Evolutionary conservation across 2,113 vertebrate genomes (phyloP).

Genomic region (Hiodon tergisus): DNA sequence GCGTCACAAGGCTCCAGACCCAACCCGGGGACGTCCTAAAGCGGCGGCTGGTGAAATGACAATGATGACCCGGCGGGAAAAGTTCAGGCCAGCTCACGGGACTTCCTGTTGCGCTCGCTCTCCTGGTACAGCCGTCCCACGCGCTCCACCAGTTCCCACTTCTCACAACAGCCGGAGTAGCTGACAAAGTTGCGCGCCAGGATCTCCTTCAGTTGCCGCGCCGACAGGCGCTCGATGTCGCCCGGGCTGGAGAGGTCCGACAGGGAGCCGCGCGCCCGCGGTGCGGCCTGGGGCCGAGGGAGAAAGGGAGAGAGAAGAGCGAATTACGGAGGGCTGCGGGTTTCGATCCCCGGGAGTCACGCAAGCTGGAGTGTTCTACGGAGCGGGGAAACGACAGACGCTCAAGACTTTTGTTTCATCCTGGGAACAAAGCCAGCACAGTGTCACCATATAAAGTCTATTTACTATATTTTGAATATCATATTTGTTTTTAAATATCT

Average conservation of each 20-base stretch:
- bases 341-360: too few relatives aligned
- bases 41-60: background rate
- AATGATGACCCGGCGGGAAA: background rate
- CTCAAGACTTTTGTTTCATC: too few relatives aligned
- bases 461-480: too few relatives aligned
- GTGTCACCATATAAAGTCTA: too few relatives aligned
- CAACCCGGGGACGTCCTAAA: background rate
- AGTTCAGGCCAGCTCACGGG: slow-evolving; percentile 62
- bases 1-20: too few relatives aligned
- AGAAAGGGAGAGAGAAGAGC: background rate
- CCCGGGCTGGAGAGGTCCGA: slow-evolving; percentile 84
- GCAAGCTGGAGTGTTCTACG: too few relatives aligned
- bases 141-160: slow-evolving; percentile 95
- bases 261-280: slow-evolving; percentile 77
- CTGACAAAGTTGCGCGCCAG: slow-evolving; percentile 94
- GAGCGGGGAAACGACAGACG: too few relatives aligned
- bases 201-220: slow-evolving; percentile 95
- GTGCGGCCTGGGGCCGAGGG: slow-evolving; percentile 79
- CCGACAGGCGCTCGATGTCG: slow-evolving; percentile 82
- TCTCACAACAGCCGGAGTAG: slow-evolving; percentile 97
- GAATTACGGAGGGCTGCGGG: background rate
- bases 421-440: too few relatives aligned
- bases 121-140: slow-evolving; percentile 90
- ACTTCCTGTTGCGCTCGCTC: slow-evolving; percentile 82
- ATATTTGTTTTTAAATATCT: too few relatives aligned